Evolutionary conservation across 2,888 invertebrate species (phyloP).

Genomic region (Aleiodes alternator): DNA sequence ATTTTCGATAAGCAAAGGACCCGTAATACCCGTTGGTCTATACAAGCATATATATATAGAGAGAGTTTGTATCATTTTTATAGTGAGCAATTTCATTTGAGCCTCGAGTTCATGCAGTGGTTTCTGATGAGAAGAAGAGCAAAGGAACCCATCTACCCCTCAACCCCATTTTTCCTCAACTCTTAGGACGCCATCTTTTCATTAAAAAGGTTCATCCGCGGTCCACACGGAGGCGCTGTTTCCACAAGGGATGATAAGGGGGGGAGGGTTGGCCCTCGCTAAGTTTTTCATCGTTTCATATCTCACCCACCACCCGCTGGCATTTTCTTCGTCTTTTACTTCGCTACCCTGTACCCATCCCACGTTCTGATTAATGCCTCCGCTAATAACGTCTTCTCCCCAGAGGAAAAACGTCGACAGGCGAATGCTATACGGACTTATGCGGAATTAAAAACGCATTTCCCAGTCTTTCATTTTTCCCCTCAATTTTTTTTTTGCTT

Average conservation of each 20-base stretch:
- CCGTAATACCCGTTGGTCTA: constrained; percentile 67
- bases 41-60: constrained; percentile 59
- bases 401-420: constrained; percentile 58
- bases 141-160: constrained; percentile 55
- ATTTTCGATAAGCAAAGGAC: constrained; percentile 6
- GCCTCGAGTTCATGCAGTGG: constrained; percentile 72
- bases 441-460: constrained; percentile 73
- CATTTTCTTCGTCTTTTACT: constrained; percentile 16
- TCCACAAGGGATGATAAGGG: constrained; percentile 26
- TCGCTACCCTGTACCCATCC: constrained; percentile 47
- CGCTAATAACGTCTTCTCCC: constrained; percentile 74
- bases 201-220: constrained; percentile 72
- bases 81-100: constrained; percentile 74
- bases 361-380: constrained; percentile 71
- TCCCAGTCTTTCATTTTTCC: constrained; percentile 6
- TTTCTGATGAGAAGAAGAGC: constrained; percentile 69
- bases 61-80: constrained; percentile 69
- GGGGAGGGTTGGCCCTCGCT: constrained; percentile 35
- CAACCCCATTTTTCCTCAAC: constrained; percentile 48
- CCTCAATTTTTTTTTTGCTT: neutral
- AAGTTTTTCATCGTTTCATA: constrained; percentile 64
- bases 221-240: constrained; percentile 55
- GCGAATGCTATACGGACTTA: constrained; percentile 64
- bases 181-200: constrained; percentile 71
- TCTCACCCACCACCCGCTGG: constrained; percentile 55